A percentile compares a stretch with the other conserved stretches of the same genome.
These are phyloP conservation scores for Chymomyza procnemis DNA, from an alignment of 2,888 invertebrate species.

Conservation along the genomic window DNA sequence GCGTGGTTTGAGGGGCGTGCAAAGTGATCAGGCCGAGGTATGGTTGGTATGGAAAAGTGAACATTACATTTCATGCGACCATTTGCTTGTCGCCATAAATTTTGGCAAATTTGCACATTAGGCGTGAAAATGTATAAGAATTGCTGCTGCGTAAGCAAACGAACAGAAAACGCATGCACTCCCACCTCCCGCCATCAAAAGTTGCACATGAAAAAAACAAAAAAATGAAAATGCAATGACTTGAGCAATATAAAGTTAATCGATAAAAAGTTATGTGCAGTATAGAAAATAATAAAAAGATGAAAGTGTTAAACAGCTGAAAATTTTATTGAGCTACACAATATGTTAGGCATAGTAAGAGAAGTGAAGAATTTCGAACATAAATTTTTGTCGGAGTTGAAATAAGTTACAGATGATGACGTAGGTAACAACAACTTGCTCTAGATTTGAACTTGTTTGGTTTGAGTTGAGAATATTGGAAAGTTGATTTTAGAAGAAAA, in stretches of 20 bases:
- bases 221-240: background rate
- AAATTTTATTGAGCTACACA: too few species aligned
- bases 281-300: too few species aligned
- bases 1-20: background rate
- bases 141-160: background rate
- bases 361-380: too few species aligned
- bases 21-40: background rate
- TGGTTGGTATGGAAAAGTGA: background rate
- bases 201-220: background rate
- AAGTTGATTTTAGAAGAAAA: too few species aligned
- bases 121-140: constrained; percentile 46
- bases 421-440: too few species aligned
- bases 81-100: constrained; percentile 67
- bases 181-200: background rate
- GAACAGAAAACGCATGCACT: too few species aligned
- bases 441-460: too few species aligned
- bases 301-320: too few species aligned
- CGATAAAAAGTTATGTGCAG: background rate
- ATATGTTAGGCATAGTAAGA: too few species aligned
- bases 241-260: background rate
- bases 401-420: too few species aligned
- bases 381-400: too few species aligned
- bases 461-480: too few species aligned
- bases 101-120: constrained; percentile 68
- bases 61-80: constrained; percentile 38